Conservation (phyloP, 1,140 invertebrate species). For the Ips nitidus region DNA sequence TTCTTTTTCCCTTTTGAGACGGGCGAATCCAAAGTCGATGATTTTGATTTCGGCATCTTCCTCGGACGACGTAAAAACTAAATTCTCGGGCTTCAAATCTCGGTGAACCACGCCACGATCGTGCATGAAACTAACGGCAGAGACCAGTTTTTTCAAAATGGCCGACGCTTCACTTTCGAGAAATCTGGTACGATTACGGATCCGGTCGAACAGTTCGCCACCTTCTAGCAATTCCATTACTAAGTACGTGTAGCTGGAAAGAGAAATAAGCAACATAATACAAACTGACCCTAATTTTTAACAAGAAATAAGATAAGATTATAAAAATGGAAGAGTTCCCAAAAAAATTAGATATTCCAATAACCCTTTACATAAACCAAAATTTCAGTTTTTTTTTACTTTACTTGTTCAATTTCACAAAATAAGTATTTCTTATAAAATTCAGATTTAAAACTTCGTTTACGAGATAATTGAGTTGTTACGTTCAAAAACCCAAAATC, state of each 20-base stretch:
- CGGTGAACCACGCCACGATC: conserved; percentile 78
- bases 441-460: no score
- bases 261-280: no score
- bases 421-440: no score
- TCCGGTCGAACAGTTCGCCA: conserved; percentile 80
- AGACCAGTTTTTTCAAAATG: conserved; percentile 76
- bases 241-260: conserved; percentile 70
- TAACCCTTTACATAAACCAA: no score
- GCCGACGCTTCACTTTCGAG: conserved; percentile 68
- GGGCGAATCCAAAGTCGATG: conserved; percentile 89
- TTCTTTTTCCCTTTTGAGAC: conserved; percentile 65
- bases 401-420: no score
- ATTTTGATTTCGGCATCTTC: conserved; percentile 75
- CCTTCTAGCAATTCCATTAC: conserved; percentile 84
- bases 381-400: no score
- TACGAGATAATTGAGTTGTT: no score
- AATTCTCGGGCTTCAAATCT: conserved; percentile 90
- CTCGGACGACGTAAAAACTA: conserved; percentile 67
- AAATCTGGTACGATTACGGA: conserved; percentile 65
- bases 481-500: no score
- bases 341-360: no score
- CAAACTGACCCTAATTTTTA: no score
- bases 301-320: no score
- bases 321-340: no score
- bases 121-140: conserved; percentile 83